Conservation (phyloP, 2,113 vertebrate genomes). For the Polypterus bichir region DNA sequence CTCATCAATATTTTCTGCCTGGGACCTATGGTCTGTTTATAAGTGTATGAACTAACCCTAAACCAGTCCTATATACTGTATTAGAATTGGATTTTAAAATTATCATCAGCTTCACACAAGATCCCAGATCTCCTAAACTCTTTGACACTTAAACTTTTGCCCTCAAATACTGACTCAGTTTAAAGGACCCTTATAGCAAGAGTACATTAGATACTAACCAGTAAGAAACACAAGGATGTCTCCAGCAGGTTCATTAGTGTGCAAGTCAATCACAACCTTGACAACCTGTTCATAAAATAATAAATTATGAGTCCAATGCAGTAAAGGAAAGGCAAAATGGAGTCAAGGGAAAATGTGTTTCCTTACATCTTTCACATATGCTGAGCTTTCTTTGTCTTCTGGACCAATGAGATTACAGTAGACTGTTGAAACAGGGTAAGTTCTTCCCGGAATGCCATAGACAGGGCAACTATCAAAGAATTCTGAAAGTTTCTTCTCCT, state of each 20-base stretch:
- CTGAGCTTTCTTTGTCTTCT: slow-evolving; percentile 66
- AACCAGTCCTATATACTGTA: too few species aligned
- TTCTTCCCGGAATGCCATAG: slow-evolving; percentile 78
- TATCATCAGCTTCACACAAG: too few species aligned
- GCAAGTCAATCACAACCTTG: slow-evolving; percentile 73
- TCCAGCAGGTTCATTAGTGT: slow-evolving; percentile 71
- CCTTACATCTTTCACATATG: slow-evolving; percentile 79
- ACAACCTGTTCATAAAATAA: slow-evolving; percentile 61
- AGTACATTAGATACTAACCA: slow-evolving; percentile 40
- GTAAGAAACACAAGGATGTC: slow-evolving; percentile 94
- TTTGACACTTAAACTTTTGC: too few species aligned
- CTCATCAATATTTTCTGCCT: too few species aligned
- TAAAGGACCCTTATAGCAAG: not conserved
- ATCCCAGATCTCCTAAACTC: too few species aligned
- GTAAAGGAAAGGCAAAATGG: too few species aligned
- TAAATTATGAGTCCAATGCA: not conserved
- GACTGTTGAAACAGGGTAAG: slow-evolving; percentile 70
- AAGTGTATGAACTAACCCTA: too few species aligned
- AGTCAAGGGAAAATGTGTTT: not conserved
- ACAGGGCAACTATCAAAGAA: slow-evolving; percentile 78
- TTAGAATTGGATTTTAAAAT: too few species aligned
- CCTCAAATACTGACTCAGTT: too few species aligned
- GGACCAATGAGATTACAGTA: slow-evolving; percentile 80
- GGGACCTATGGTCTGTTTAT: too few species aligned
- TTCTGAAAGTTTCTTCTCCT: slow-evolving; percentile 71